Evolutionary conservation across 2,113 vertebrate genomes (phyloP), one percentile per base, ranked within the genome.

Genomic region (Physeter macrocephalus): DNA sequence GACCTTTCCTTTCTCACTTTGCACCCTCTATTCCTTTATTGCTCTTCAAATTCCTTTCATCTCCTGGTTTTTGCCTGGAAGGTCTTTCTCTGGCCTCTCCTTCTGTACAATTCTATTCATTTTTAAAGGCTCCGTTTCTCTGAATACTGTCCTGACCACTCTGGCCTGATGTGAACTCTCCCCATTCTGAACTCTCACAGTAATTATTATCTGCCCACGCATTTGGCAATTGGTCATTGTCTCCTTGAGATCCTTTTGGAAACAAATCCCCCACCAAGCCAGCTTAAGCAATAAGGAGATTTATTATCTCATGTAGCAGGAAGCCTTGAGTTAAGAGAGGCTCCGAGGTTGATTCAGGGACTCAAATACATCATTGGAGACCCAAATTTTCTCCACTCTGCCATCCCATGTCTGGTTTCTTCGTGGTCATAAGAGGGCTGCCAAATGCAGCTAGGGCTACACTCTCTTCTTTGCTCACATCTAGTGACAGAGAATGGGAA

Each of bases 121-220:
- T 96, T 91, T 93, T 69, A 78, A 78, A 52, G 54, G 4, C 34
- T 87, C 61, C 71, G 29, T 62, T 89, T 82, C 90, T 96, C 29
- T 89, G 92, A 93, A 59, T 43, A 85, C 88, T n/a, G 64, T 86
- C 86, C 92, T 95, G 92, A 92, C 87, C 36, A 31, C 61, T 93
- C 78, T 83, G 69, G 82, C 96, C 96, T 93, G 89, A 87, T 78
- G 86, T 96, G 95, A 95, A 97, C 97, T 94, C 89, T 91, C 31
- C 54, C 83, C 49, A 69, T 83, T 52, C 74, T 93, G 71, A 78
- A 74, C 89, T 96, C 86, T 89, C 49, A 59, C 78, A 91, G 92
- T 80, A 85, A 95, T 93, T 95, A 92, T 93, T 86, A 91, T 97
- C 93, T 92, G 82, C 97, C 97, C 95, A 97, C 93, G 1, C 75